These are phyloP conservation scores for Dasypus novemcinctus DNA, from an alignment of 2,113 vertebrate species.

Conservation along the genomic window DNA sequence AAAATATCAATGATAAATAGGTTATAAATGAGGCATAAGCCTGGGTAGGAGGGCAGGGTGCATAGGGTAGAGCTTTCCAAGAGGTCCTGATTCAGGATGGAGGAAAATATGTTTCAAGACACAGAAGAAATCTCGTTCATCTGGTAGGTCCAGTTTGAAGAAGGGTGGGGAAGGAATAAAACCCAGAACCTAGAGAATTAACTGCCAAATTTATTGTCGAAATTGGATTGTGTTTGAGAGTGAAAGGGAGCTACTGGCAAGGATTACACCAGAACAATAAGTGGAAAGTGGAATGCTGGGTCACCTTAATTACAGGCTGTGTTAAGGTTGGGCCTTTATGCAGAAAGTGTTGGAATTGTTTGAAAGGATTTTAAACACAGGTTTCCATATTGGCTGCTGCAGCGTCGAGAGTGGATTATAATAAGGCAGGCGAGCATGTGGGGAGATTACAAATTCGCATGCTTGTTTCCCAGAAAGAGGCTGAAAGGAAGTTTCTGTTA, in stretches of 20 bases:
- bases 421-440: neutral
- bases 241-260: neutral
- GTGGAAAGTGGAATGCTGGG: neutral
- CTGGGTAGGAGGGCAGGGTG: rapidly evolving
- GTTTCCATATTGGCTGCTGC: constrained; percentile 38
- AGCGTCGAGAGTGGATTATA: constrained; percentile 34
- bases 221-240: neutral
- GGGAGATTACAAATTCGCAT: neutral
- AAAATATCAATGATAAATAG: too few relatives aligned
- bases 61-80: neutral
- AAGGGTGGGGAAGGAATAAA: neutral
- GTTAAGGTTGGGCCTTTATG: neutral
- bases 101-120: neutral
- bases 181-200: neutral
- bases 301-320: neutral
- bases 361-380: constrained; percentile 37
- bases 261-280: neutral
- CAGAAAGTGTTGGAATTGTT: neutral
- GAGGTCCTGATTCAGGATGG: neutral
- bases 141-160: neutral
- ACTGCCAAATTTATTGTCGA: neutral
- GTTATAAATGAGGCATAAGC: neutral
- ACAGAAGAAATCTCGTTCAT: neutral
- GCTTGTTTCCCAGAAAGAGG: neutral
- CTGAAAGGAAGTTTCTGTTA: neutral